These are phyloP conservation scores for Drosophila bunnanda DNA, from an alignment of 2,888 invertebrate species.

Conservation along the genomic window DNA sequence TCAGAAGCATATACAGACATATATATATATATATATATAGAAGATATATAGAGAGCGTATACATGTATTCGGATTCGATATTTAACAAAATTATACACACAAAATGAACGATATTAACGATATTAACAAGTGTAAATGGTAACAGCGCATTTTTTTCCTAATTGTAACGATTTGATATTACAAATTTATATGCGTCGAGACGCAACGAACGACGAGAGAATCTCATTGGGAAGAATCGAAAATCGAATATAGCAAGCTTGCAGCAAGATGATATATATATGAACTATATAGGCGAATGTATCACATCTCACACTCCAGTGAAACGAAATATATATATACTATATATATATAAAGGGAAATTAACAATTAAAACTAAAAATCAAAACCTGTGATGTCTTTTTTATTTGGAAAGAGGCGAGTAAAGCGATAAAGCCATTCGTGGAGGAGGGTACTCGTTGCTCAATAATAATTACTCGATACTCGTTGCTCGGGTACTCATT, in stretches of 20 bases:
- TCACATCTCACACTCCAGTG: slow-evolving; percentile 64
- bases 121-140: slow-evolving; percentile 50
- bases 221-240: slow-evolving; percentile 38
- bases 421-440: no score
- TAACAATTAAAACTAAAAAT: slow-evolving; percentile 61
- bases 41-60: slow-evolving; percentile 40
- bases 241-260: slow-evolving; percentile 29
- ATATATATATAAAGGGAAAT: slow-evolving; percentile 54
- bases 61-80: slow-evolving; percentile 49
- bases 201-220: slow-evolving; percentile 36
- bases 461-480: no score
- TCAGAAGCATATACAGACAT: slow-evolving; percentile 28
- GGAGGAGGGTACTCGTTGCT: no score
- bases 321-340: slow-evolving; percentile 59
- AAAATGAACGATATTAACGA: slow-evolving; percentile 34
- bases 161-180: slow-evolving; percentile 76
- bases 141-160: slow-evolving; percentile 76
- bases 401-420: background rate
- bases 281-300: slow-evolving; percentile 65
- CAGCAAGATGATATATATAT: slow-evolving; percentile 30
- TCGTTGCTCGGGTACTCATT: no score
- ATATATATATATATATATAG: slow-evolving; percentile 37
- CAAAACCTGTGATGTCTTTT: slow-evolving; percentile 16
- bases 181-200: slow-evolving; percentile 68
- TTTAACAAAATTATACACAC: slow-evolving; percentile 58